A percentile compares a stretch with the other conserved stretches of the same genome.
Conservation (phyloP, 2,797 vertebrate species). For the Microctenopoma stevenorrisi region DNA sequence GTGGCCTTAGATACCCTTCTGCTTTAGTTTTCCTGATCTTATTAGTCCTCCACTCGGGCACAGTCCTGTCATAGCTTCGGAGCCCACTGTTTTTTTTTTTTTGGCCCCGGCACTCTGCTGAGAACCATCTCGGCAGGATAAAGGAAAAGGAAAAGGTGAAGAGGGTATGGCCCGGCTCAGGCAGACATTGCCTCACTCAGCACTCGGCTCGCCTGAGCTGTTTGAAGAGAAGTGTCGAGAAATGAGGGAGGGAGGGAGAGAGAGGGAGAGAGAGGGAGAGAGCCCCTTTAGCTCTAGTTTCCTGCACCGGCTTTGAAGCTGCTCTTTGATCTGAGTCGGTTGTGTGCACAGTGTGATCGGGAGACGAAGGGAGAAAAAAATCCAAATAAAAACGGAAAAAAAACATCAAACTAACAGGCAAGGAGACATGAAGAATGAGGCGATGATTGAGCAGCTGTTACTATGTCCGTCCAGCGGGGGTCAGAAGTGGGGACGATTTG, state of each 20-base stretch:
- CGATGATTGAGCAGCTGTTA: constrained; percentile 65
- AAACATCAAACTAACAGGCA: constrained; percentile 70
- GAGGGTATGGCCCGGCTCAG: constrained; percentile 54
- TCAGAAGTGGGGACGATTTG: constrained; percentile 21
- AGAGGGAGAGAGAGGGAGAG: constrained; percentile 45
- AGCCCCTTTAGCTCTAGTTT: constrained; percentile 78
- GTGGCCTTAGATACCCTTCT: constrained; percentile 79
- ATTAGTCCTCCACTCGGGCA: constrained; percentile 43
- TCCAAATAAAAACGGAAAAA: constrained; percentile 51
- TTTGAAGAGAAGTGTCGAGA: constrained; percentile 74
- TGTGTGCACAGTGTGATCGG: constrained; percentile 81
- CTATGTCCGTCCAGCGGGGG: constrained; percentile 58
- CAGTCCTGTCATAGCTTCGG: constrained; percentile 28
- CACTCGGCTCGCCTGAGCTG: constrained; percentile 45
- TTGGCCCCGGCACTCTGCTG: constrained; percentile 42
- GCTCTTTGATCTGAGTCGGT: constrained; percentile 83
- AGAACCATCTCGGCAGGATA: constrained; percentile 53
- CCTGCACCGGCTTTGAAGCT: constrained; percentile 83
- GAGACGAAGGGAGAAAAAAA: constrained; percentile 57
- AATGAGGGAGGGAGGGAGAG: constrained; percentile 50
- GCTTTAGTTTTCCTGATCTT: constrained; percentile 56
- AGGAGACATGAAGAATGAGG: constrained; percentile 61
- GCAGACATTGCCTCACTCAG: constrained; percentile 52
- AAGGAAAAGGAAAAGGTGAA: constrained; percentile 64
- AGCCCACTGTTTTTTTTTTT: constrained; percentile 20